phyloP scores from a whole-genome alignment of 2,888 invertebrate genomes.

The Octonoba sinensis region DNA sequence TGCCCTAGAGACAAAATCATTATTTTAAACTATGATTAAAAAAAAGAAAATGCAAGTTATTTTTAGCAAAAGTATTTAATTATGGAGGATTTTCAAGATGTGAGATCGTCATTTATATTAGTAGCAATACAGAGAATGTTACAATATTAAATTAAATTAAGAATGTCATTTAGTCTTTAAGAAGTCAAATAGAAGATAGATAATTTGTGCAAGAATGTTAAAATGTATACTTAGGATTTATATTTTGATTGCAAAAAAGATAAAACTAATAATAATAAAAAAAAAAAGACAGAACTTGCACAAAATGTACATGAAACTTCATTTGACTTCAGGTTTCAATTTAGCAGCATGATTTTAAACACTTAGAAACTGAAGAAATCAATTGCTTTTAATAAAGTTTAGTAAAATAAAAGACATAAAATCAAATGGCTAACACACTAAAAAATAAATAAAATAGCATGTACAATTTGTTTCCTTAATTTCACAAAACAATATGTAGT shows the following conservation, averaged over 20 bases:
- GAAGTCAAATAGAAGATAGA: too few relatives aligned
- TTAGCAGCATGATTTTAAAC: too few relatives aligned
- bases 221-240: not conserved
- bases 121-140: not conserved
- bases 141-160: not conserved
- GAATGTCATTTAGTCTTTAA: not conserved
- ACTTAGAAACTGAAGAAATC: too few relatives aligned
- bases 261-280: not conserved
- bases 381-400: too few relatives aligned
- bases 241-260: not conserved
- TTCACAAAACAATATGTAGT: too few relatives aligned
- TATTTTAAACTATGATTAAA: not conserved
- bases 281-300: not conserved
- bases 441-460: too few relatives aligned
- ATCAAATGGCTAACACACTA: too few relatives aligned
- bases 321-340: too few relatives aligned
- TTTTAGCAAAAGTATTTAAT: not conserved
- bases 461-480: too few relatives aligned
- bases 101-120: not conserved
- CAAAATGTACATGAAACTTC: too few relatives aligned
- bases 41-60: not conserved
- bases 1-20: slow-evolving; percentile 74
- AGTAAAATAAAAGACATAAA: too few relatives aligned
- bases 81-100: not conserved
- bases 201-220: not conserved